These are phyloP conservation scores for Drosophila demipolita DNA, from an alignment of 2,888 invertebrate genomes.

Conservation along the genomic window DNA sequence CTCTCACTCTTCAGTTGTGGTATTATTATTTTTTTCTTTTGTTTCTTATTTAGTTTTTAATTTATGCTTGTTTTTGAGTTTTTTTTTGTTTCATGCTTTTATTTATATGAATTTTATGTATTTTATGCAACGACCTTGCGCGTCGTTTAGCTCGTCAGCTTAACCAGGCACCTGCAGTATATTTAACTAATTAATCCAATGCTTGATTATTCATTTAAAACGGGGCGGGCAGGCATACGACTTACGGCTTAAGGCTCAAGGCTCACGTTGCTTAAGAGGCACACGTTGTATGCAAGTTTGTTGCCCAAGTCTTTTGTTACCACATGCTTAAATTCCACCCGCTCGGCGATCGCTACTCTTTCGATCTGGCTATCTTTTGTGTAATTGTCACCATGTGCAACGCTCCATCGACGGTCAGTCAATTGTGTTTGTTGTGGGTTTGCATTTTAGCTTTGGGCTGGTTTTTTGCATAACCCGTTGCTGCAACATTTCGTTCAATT, in stretches of 20 bases:
- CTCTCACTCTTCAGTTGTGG: conserved; percentile 38
- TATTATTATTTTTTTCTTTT: not conserved
- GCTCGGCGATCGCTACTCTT: conserved; percentile 4
- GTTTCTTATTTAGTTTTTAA: conserved; percentile 50
- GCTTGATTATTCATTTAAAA: conserved; percentile 27
- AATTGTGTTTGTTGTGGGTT: conserved; percentile 25
- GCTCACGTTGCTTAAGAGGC: not conserved
- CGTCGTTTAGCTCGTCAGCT: conserved; percentile 53
- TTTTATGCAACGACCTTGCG: conserved; percentile 80
- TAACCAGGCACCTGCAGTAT: conserved; percentile 14
- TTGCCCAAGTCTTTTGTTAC: conserved; percentile 76
- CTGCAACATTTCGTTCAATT: conserved; percentile 70
- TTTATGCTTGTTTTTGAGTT: conserved; percentile 51
- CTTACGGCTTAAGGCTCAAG: not conserved
- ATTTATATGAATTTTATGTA: conserved; percentile 77
- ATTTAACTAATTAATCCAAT: conserved; percentile 61
- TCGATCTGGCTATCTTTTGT: conserved; percentile 4
- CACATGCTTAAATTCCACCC: conserved; percentile 29
- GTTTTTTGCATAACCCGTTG: conserved; percentile 69
- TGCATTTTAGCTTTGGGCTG: conserved; percentile 31
- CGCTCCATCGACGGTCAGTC: conserved; percentile 34
- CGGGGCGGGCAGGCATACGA: conserved; percentile 14
- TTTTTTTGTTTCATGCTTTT: conserved; percentile 33
- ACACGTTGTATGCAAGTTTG: conserved; percentile 50
- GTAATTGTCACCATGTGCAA: conserved; percentile 51